phyloP scores from a whole-genome alignment of 2,888 invertebrate genomes.

The Girardia tigrina region DNA sequence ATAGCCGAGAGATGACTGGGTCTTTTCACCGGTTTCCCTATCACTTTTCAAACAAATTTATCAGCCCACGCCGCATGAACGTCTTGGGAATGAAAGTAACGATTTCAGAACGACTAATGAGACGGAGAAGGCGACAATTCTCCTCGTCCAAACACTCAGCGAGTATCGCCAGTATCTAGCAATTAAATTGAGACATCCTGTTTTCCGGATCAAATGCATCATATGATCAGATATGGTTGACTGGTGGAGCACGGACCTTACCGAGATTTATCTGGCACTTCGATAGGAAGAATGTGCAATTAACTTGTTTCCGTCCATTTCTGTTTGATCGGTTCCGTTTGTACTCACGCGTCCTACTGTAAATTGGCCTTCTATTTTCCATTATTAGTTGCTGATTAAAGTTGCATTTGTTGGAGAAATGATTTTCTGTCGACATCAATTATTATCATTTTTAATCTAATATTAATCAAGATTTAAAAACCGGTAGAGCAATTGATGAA shows the following conservation, averaged over 20 bases:
- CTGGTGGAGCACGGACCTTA: background rate
- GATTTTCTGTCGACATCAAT: slow-evolving; percentile 10
- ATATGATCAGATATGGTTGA: background rate
- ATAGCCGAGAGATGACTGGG: no score
- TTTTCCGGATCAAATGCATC: slow-evolving; percentile 23
- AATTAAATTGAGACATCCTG: slow-evolving; percentile 20
- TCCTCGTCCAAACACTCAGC: no score
- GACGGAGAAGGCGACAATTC: no score
- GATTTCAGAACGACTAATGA: no score
- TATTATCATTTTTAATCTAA: slow-evolving; percentile 13
- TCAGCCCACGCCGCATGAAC: no score
- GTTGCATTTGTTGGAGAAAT: slow-evolving; percentile 10
- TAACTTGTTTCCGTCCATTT: slow-evolving; percentile 15
- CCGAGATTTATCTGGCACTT: background rate
- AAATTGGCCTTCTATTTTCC: background rate
- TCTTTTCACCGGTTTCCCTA: no score
- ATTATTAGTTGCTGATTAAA: background rate
- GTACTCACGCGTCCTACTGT: background rate
- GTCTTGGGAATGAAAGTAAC: no score
- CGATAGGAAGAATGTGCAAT: no score
- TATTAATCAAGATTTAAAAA: background rate
- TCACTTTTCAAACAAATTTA: no score
- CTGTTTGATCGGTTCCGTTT: slow-evolving; percentile 23
- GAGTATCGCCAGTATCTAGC: slow-evolving; percentile 19
- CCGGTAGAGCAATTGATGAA: background rate